Evolutionary conservation across 2,888 invertebrate species (phyloP).

Genomic region (Noctua pronuba): DNA sequence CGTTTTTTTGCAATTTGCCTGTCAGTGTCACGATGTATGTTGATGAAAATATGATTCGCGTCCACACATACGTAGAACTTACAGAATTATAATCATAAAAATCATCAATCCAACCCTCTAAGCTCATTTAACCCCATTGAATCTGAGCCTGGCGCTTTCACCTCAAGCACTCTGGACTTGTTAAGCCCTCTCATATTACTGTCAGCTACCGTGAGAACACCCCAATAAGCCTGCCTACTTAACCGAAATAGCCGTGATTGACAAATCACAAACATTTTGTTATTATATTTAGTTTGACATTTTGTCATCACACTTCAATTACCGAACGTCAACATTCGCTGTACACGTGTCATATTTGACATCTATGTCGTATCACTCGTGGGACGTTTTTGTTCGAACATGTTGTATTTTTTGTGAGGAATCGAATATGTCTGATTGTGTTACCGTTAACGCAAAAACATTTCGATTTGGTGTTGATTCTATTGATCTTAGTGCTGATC

Average conservation of each 20-base stretch:
- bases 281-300: conserved; percentile 11
- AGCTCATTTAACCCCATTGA: too few relatives aligned
- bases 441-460: conserved; percentile 46
- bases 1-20: too few relatives aligned
- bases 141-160: too few relatives aligned
- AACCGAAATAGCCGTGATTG: not conserved
- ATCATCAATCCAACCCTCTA: too few relatives aligned
- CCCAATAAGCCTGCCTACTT: not conserved
- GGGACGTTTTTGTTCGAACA: conserved; percentile 19
- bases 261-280: conserved; percentile 5
- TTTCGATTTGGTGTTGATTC: conserved; percentile 13
- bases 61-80: too few relatives aligned
- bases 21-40: too few relatives aligned
- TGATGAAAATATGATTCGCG: too few relatives aligned
- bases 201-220: conserved; percentile 25
- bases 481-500: not conserved
- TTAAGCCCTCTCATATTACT: too few relatives aligned
- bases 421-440: conserved; percentile 15
- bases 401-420: conserved; percentile 19
- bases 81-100: too few relatives aligned
- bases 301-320: conserved; percentile 46
- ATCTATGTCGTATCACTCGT: conserved; percentile 18
- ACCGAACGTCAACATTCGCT: conserved; percentile 35
- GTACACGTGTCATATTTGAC: conserved; percentile 7
- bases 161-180: too few relatives aligned